Percentiles rank a stretch among this genome's conserved stretches.
Evolutionary conservation across 2,888 invertebrate species (phyloP).

Genomic region (Hypomecis punctinalis): DNA sequence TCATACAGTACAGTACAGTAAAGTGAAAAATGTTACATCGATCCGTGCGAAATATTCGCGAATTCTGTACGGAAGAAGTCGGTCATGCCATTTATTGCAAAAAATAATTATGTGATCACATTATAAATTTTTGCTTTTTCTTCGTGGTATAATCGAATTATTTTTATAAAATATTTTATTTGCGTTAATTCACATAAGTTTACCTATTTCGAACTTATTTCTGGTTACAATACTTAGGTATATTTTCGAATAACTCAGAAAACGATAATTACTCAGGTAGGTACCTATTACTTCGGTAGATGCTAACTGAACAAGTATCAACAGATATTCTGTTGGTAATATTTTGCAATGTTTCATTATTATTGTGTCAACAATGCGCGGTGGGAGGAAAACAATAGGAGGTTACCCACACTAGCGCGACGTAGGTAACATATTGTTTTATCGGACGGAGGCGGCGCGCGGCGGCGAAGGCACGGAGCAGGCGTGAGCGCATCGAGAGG

Average conservation of each 20-base stretch:
- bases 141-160: too few relatives aligned
- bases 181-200: too few relatives aligned
- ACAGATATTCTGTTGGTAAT: background rate
- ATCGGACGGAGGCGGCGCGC: constrained; percentile 5
- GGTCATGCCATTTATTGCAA: too few relatives aligned
- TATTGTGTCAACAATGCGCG: constrained; percentile 32
- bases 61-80: too few relatives aligned
- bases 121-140: too few relatives aligned
- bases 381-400: constrained; percentile 39
- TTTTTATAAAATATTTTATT: too few relatives aligned
- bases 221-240: too few relatives aligned
- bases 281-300: background rate
- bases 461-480: background rate
- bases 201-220: too few relatives aligned
- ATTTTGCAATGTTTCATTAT: constrained; percentile 23
- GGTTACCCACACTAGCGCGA: constrained; percentile 28
- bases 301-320: background rate
- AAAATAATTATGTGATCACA: too few relatives aligned
- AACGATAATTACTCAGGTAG: background rate
- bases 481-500: constrained; percentile 27
- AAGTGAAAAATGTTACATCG: too few relatives aligned
- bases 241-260: background rate
- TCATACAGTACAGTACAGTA: too few relatives aligned
- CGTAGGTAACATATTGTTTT: constrained; percentile 25
- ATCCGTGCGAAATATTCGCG: too few relatives aligned